phyloP scores from a whole-genome alignment of 2,888 invertebrate genomes.

The Heliconius sara region DNA sequence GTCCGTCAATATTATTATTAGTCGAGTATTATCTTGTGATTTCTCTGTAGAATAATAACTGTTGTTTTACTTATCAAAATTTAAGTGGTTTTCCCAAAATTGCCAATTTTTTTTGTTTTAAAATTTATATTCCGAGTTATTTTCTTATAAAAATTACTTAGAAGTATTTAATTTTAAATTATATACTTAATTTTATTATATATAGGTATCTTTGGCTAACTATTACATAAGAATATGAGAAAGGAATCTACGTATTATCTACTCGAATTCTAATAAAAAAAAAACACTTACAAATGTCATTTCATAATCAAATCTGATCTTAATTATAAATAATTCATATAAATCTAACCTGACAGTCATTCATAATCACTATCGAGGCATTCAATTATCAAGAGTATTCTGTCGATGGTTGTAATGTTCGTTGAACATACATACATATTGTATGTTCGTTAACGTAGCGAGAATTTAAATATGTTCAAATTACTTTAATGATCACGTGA shows the following conservation, averaged over 20 bases:
- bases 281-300: not conserved
- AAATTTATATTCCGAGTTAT: not conserved
- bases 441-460: constrained; percentile 26
- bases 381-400: constrained; percentile 60
- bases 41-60: not conserved
- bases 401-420: constrained; percentile 42
- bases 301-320: not conserved
- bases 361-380: constrained; percentile 29
- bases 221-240: too few relatives aligned
- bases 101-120: not conserved
- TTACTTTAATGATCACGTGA: constrained; percentile 22
- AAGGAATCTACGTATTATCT: too few relatives aligned
- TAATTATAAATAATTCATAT: too few relatives aligned
- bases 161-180: too few relatives aligned
- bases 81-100: not conserved
- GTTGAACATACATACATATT: constrained; percentile 18
- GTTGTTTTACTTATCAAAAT: not conserved
- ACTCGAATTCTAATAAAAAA: not conserved
- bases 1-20: constrained; percentile 43
- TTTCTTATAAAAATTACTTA: not conserved
- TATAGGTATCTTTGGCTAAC: too few relatives aligned
- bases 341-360: constrained; percentile 21
- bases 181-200: too few relatives aligned
- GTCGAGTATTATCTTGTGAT: not conserved
- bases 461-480: constrained; percentile 21